phyloP scores from a whole-genome alignment of 2,113 vertebrate genomes.

The Nettapus auritus region DNA sequence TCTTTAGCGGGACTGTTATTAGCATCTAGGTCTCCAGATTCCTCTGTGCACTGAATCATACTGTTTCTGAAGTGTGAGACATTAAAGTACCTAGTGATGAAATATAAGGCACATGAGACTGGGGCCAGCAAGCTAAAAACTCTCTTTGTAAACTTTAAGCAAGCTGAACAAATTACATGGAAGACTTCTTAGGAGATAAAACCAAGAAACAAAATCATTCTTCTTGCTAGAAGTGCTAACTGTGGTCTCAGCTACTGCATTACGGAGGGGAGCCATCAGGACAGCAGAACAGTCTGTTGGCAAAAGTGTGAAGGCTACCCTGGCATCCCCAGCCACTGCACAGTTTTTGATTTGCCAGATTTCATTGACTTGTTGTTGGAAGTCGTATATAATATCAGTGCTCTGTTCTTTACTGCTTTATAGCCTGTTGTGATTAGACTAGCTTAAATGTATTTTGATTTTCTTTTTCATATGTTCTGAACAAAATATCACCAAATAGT shows the following conservation, averaged over 20 bases:
- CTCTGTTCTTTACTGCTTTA: neutral
- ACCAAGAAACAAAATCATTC: neutral
- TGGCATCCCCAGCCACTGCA: neutral
- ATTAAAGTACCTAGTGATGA: neutral
- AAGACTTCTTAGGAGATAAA: neutral
- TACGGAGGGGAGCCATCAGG: neutral
- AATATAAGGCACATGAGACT: neutral
- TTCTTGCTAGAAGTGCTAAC: neutral
- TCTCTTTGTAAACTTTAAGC: neutral
- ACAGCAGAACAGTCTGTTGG: neutral
- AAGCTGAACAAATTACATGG: neutral
- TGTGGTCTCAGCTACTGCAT: neutral
- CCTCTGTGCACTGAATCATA: neutral
- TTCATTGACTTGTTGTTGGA: neutral
- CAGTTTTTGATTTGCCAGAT: neutral
- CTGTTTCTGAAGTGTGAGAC: neutral
- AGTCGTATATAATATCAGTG: neutral
- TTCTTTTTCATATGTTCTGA: neutral
- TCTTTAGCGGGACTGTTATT: neutral
- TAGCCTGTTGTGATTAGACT: neutral
- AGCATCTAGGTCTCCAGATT: neutral
- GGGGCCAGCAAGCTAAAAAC: neutral
- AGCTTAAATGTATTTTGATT: neutral
- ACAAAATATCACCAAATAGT: neutral
- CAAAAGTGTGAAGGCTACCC: neutral